Conservation (phyloP, 2,113 vertebrate species). For the Gallinago paraguaiae region DNA sequence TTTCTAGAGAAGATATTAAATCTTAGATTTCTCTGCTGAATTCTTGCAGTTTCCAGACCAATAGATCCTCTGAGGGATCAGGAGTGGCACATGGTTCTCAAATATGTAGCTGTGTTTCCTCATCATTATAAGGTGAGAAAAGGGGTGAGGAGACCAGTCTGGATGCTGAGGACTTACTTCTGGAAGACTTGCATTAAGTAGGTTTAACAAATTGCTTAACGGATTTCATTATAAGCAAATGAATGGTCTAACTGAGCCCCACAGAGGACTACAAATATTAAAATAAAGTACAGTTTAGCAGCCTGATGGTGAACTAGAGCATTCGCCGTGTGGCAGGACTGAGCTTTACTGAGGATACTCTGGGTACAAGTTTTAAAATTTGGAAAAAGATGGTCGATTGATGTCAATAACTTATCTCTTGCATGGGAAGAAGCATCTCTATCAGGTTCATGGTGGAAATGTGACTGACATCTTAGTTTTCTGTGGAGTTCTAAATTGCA, state of each 20-base stretch:
- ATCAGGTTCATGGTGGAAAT: neutral
- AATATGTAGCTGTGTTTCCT: neutral
- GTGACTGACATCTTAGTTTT: neutral
- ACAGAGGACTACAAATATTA: neutral
- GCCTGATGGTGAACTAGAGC: neutral
- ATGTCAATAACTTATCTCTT: neutral
- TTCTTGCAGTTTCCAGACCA: neutral
- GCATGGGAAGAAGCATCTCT: neutral
- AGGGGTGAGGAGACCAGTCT: neutral
- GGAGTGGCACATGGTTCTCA: neutral
- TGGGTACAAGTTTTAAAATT: neutral
- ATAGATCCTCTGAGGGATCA: neutral
- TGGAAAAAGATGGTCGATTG: neutral
- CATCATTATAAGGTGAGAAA: neutral
- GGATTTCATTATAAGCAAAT: neutral
- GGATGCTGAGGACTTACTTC: neutral
- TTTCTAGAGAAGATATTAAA: neutral
- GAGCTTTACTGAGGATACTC: neutral
- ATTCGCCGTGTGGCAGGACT: neutral
- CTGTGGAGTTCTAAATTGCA: neutral
- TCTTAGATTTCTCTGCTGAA: neutral
- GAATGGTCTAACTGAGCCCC: neutral
- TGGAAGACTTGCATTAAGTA: neutral
- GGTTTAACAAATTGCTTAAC: neutral
- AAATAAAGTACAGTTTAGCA: conserved; percentile 4